phyloP scores from a whole-genome alignment of 2,888 invertebrate genomes.

The Zaprionus obscuricornis region DNA sequence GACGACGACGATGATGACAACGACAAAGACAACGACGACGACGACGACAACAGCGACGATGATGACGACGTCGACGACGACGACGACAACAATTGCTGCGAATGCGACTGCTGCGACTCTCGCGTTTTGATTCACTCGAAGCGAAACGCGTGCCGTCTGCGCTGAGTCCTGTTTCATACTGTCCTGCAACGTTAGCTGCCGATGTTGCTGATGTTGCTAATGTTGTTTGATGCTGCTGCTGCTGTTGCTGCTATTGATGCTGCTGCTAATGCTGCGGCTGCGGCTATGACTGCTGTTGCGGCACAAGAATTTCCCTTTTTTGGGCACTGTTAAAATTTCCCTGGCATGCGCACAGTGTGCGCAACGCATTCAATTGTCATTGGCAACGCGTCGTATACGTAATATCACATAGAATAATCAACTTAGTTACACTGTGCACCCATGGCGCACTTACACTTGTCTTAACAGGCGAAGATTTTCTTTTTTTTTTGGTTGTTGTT shows the following conservation, averaged over 20 bases:
- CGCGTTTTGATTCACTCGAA: slow-evolving; percentile 57
- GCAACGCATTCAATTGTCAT: slow-evolving; percentile 18
- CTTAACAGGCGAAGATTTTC: no score
- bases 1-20: no score
- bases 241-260: slow-evolving; percentile 21
- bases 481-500: no score
- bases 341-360: slow-evolving; percentile 69
- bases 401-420: slow-evolving; percentile 11
- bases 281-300: slow-evolving; percentile 49
- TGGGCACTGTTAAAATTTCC: slow-evolving; percentile 70
- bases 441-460: no score
- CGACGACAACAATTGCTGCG: no score
- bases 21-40: slow-evolving; percentile 14
- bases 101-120: slow-evolving; percentile 37
- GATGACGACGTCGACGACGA: slow-evolving; percentile 20
- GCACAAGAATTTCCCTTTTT: slow-evolving; percentile 64
- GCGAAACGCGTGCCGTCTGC: slow-evolving; percentile 78
- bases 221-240: slow-evolving; percentile 18
- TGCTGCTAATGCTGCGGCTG: slow-evolving; percentile 13
- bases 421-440: slow-evolving; percentile 25
- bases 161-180: slow-evolving; percentile 78
- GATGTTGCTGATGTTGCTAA: slow-evolving; percentile 26
- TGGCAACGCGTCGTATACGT: slow-evolving; percentile 49
- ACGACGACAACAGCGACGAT: slow-evolving; percentile 6
- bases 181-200: slow-evolving; percentile 46